Evolutionary conservation across 2,113 vertebrate species (phyloP).

Genomic region (Tetrao urogallus): DNA sequence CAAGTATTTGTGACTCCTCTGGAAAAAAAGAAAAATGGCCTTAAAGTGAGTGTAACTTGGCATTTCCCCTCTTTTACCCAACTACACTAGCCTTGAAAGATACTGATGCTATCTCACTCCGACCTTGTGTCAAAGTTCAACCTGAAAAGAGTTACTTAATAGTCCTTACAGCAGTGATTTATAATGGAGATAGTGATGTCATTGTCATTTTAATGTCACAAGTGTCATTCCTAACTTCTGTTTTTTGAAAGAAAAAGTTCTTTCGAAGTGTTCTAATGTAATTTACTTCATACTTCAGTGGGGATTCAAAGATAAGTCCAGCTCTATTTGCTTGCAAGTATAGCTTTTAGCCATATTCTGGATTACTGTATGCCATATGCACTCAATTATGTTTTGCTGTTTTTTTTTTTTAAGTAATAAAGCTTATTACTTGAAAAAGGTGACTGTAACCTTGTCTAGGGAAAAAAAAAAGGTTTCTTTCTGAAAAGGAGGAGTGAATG

Average conservation of each 20-base stretch:
- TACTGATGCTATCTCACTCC: background rate
- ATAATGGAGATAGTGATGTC: background rate
- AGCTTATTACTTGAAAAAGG: background rate
- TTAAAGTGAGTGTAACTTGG: background rate
- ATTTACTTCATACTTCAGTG: background rate
- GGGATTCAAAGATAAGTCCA: conserved; percentile 14
- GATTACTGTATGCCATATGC: background rate
- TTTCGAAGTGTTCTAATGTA: background rate
- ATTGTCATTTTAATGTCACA: background rate
- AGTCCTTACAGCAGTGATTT: background rate
- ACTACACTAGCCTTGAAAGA: background rate
- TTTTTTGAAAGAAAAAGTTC: background rate
- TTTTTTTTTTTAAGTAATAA: background rate
- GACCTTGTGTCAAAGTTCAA: background rate
- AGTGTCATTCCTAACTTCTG: background rate
- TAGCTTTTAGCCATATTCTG: conserved; percentile 44
- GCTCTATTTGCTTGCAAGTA: background rate
- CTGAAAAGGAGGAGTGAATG: background rate
- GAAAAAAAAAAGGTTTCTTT: background rate
- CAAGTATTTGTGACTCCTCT: background rate
- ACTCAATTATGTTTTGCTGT: background rate
- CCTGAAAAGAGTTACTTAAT: background rate
- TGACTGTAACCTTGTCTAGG: background rate
- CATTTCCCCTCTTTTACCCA: background rate
- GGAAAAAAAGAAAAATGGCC: background rate